These are phyloP conservation scores for Enteromius thamalakanensis DNA, from an alignment of 2,797 vertebrate species.

Conservation along the genomic window DNA sequence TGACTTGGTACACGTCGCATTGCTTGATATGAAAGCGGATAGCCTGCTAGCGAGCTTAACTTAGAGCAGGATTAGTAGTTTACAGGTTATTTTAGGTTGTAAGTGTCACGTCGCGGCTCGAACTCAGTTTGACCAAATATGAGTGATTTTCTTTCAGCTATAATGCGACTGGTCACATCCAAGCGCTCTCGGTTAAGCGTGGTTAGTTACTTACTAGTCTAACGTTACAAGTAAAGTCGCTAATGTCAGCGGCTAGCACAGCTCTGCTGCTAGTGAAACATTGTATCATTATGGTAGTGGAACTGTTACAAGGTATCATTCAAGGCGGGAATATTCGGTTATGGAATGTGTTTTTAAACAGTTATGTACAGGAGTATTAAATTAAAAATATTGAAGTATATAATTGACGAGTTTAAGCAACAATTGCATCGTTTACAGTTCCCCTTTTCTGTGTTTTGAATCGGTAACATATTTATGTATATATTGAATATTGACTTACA, in stretches of 20 bases:
- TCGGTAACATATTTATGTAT: background rate
- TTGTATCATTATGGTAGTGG: background rate
- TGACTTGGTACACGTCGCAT: constrained; percentile 20
- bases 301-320: background rate
- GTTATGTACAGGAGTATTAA: background rate
- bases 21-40: constrained; percentile 25
- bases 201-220: background rate
- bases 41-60: constrained; percentile 30
- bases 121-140: background rate
- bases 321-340: background rate
- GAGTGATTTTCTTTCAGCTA: background rate
- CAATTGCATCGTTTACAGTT: background rate
- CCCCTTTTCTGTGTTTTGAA: background rate
- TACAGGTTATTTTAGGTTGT: background rate
- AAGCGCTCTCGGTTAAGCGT: too few relatives aligned
- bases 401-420: background rate
- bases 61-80: background rate
- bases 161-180: background rate
- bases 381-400: background rate
- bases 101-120: background rate
- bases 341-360: background rate
- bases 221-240: background rate
- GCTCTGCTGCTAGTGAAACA: background rate
- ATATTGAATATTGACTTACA: background rate
- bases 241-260: background rate